These are phyloP conservation scores for Palythoa caribaeorum DNA, from an alignment of 92 coral and sea anemone species.

Conservation along the genomic window DNA sequence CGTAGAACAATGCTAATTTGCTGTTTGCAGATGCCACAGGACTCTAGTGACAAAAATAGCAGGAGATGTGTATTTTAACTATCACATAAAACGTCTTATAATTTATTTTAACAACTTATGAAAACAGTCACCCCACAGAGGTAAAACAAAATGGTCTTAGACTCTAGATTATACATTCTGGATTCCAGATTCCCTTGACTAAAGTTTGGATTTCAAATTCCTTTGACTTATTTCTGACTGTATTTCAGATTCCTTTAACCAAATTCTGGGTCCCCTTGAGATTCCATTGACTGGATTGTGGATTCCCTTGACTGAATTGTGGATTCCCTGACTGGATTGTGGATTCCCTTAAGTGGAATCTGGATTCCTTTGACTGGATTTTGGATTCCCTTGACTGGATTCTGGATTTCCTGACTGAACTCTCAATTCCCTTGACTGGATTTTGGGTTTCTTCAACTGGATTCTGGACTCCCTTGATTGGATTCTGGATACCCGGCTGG, in stretches of 20 bases:
- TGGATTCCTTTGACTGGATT: background rate
- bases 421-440: background rate
- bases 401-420: background rate
- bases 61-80: background rate
- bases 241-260: background rate
- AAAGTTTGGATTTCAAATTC: no score
- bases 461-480: background rate
- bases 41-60: slow-evolving; percentile 52
- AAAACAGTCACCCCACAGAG: no score
- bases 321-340: background rate
- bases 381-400: background rate
- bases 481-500: background rate
- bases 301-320: background rate
- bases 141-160: no score
- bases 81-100: background rate
- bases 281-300: background rate
- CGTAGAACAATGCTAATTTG: slow-evolving; percentile 93
- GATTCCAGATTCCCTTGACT: background rate
- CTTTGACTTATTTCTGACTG: background rate
- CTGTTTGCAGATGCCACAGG: slow-evolving; percentile 93
- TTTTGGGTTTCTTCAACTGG: no score
- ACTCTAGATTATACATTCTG: background rate
- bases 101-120: no score
- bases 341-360: no score
- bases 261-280: background rate